A percentile compares a stretch with the other conserved stretches of the same genome.
These are phyloP conservation scores for Mesembrinibis cayennensis DNA, from an alignment of 2,113 vertebrate species.

Conservation along the genomic window DNA sequence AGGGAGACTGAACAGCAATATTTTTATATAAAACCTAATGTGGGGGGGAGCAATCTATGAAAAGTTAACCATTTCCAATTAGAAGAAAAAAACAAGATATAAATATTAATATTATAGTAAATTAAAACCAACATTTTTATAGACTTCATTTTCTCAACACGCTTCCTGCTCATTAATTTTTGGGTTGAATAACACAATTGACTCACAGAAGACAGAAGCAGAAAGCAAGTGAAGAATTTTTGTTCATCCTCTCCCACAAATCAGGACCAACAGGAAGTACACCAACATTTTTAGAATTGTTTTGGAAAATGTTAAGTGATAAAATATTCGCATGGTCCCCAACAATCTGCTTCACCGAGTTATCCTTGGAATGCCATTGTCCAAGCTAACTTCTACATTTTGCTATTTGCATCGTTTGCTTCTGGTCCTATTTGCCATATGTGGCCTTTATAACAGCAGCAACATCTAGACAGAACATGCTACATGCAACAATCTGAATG, in stretches of 20 bases:
- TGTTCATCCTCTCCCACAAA: not conserved
- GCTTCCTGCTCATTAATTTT: not conserved
- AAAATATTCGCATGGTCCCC: accelerated
- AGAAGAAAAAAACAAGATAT: not conserved
- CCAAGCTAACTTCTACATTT: not conserved
- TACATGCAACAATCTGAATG: not conserved
- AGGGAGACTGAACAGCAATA: not conserved
- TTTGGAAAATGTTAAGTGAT: not conserved
- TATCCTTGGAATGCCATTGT: not conserved
- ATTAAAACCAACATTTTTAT: not conserved
- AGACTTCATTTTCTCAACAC: not conserved
- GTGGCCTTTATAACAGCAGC: not conserved
- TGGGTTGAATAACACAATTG: not conserved
- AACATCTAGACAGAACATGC: not conserved
- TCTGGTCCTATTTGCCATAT: not conserved
- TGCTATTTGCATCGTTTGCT: not conserved
- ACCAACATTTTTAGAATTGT: not conserved
- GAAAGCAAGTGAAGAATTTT: not conserved
- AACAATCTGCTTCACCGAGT: not conserved
- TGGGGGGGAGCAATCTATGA: no score
- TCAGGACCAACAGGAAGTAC: not conserved
- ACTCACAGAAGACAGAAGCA: not conserved
- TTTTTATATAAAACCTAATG: not conserved
- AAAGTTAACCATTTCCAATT: not conserved
- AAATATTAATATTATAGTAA: not conserved